Evolutionary conservation across 2,797 vertebrate species (phyloP).

Genomic region (Chromis chromis): DNA sequence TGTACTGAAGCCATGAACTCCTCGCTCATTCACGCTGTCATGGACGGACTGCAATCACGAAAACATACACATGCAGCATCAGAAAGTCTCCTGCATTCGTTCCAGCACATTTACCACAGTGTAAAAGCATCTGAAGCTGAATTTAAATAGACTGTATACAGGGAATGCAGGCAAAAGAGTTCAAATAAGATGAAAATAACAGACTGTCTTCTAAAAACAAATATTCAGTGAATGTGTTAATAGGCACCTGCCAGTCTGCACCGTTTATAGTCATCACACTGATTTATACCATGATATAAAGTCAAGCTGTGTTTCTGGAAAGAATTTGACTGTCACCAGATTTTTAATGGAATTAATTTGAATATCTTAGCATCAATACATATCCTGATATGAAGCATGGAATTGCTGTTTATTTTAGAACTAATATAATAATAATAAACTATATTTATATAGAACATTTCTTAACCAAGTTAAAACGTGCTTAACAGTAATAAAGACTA

Average conservation of each 20-base stretch:
- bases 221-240: background rate
- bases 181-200: background rate
- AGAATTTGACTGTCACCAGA: no score
- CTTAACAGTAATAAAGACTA: no score
- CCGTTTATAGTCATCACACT: background rate
- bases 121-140: constrained; percentile 14
- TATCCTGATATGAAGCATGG: background rate
- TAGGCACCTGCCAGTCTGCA: background rate
- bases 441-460: no score
- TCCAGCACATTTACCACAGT: background rate
- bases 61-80: background rate
- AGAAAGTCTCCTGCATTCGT: background rate
- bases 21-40: constrained; percentile 32
- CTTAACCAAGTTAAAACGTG: no score
- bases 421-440: no score
- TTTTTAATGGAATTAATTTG: no score
- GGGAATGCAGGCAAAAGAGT: background rate
- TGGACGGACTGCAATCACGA: constrained; percentile 17
- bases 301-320: background rate
- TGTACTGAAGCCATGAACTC: constrained; percentile 36
- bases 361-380: background rate
- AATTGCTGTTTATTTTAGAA: no score
- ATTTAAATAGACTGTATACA: background rate
- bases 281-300: background rate
- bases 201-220: background rate